Evolutionary conservation across 2,797 vertebrate species (phyloP).

Genomic region (Oryzias sinensis): DNA sequence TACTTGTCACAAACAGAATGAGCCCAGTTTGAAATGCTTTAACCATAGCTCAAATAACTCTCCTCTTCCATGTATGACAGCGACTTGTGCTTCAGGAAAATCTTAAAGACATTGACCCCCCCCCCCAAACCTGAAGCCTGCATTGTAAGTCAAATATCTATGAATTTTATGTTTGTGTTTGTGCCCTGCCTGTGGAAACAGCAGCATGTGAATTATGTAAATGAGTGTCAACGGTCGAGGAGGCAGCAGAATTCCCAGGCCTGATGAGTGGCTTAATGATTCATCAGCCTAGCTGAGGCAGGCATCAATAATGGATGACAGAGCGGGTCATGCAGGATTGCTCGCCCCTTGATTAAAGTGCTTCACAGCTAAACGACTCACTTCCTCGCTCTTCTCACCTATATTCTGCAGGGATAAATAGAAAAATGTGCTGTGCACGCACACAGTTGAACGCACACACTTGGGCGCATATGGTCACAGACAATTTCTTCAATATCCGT

Average conservation of each 20-base stretch:
- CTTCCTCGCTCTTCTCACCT: conserved; percentile 63
- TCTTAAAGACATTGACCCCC: not conserved
- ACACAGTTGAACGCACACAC: not conserved
- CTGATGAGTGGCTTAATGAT: conserved; percentile 79
- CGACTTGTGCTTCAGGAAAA: conserved; percentile 24
- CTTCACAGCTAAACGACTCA: conserved; percentile 71
- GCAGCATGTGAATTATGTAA: conserved; percentile 72
- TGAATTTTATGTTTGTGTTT: conserved; percentile 21
- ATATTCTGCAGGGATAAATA: conserved; percentile 54
- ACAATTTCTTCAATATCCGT: conserved; percentile 44
- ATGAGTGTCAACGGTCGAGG: conserved; percentile 68
- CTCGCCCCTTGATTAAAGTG: conserved; percentile 78
- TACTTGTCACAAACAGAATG: conserved; percentile 5
- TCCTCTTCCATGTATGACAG: conserved; percentile 21
- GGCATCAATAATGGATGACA: conserved; percentile 80
- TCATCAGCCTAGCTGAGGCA: conserved; percentile 75
- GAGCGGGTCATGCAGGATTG: conserved; percentile 76
- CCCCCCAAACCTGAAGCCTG: not conserved
- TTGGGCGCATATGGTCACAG: conserved; percentile 19
- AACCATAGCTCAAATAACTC: conserved; percentile 5
- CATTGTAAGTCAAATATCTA: conserved; percentile 19
- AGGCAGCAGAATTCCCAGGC: conserved; percentile 74
- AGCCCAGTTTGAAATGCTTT: conserved; percentile 13
- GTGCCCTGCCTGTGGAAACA: conserved; percentile 45
- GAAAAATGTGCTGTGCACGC: conserved; percentile 18